Conservation (phyloP, 2,888 invertebrate species). For the Sarcophaga caerulescens region DNA sequence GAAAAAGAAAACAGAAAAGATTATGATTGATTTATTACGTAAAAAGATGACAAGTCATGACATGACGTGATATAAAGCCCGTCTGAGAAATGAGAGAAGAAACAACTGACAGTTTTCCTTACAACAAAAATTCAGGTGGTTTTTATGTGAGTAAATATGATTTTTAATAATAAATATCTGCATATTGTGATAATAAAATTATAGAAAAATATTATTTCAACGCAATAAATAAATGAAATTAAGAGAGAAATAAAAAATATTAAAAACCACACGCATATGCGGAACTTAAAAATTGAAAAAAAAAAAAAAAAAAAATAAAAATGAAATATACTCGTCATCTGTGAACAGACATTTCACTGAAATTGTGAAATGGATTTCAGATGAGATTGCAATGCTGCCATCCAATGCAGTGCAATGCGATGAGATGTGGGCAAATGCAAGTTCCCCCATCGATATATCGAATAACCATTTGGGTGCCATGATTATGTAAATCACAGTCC, state of each 20-base stretch:
- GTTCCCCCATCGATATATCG: conserved; percentile 48
- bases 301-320: not conserved
- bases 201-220: not conserved
- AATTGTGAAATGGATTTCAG: not conserved
- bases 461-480: conserved; percentile 59
- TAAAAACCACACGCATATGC: conserved; percentile 66
- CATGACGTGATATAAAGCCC: conserved; percentile 37
- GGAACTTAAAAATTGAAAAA: conserved; percentile 57
- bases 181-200: no score
- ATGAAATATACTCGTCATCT: no score
- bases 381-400: not conserved
- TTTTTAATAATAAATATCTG: no score
- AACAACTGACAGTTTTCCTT: not conserved
- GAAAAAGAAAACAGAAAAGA: not conserved
- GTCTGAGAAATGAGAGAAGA: not conserved
- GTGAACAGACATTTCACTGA: not conserved
- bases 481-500: conserved; percentile 61
- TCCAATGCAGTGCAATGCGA: conserved; percentile 3
- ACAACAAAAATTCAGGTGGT: not conserved
- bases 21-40: conserved; percentile 59
- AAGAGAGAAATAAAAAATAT: not conserved
- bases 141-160: not conserved
- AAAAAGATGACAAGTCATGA: conserved; percentile 58
- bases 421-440: conserved; percentile 58
- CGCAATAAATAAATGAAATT: not conserved